A percentile compares a stretch with the other conserved stretches of the same genome.
Conservation (phyloP, 2,888 invertebrate genomes). For the Sylvicola cinctus region DNA sequence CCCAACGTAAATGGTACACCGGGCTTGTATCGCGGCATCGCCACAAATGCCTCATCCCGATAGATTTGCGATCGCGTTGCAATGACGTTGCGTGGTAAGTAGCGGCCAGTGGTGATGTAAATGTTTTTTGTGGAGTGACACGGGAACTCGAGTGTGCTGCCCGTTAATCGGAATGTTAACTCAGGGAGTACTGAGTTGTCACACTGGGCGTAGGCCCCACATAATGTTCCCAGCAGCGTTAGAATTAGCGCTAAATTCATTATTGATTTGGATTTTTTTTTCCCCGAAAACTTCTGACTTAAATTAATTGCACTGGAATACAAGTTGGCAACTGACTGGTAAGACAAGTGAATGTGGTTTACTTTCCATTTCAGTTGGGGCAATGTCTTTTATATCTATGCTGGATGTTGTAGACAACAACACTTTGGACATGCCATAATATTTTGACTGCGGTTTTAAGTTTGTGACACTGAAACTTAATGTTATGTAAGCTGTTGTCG, state of each 20-base stretch:
- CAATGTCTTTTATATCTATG: no score
- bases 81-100: conserved; percentile 34
- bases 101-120: conserved; percentile 34
- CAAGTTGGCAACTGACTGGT: no score
- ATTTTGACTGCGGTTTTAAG: no score
- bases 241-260: neutral
- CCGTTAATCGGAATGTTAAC: conserved; percentile 23
- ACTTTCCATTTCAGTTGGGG: no score
- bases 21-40: conserved; percentile 34
- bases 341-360: no score
- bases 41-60: conserved; percentile 31
- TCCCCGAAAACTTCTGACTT: no score
- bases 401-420: no score
- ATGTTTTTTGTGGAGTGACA: conserved; percentile 30
- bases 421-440: no score
- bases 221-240: neutral
- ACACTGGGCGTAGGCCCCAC: conserved; percentile 1
- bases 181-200: conserved; percentile 6
- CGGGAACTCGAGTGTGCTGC: conserved; percentile 28
- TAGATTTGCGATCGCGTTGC: conserved; percentile 36
- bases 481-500: no score
- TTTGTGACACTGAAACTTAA: no score
- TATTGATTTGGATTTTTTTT: no score
- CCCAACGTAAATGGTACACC: conserved; percentile 49
- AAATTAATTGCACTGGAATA: no score